Evolutionary conservation across 2,888 invertebrate species (phyloP), one percentile per base, ranked within the genome.

Genomic region (Thysanoteuthis rhombus): DNA sequence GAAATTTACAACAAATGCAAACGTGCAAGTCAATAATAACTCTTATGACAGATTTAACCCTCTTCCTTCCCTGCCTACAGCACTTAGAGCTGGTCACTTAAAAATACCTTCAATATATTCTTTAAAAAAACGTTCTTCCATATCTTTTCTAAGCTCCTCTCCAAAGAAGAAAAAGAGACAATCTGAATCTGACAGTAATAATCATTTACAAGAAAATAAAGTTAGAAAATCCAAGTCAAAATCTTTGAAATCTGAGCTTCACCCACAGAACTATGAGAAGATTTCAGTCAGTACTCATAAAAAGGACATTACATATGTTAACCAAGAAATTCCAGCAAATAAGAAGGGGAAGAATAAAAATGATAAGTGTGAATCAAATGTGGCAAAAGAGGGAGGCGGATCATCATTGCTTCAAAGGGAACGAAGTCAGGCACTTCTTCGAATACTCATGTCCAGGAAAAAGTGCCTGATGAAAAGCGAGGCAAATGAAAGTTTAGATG

Each of bases 61-160:
- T n/a, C 28, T 40, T n/a, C n/a, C 39, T 6, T n/a, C 92, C 19
- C 6, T 92, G 10, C 45, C 40, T 5, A 39, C 90, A 40, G 32
- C 92, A 2, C 75, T 75, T 75, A 92, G 25, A 92, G 40, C 92
- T n/a, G 92, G 75, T 36, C 75, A 75, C 5, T 32, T 92, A 92
- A 92, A 92, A n/a, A 92, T 92, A n/a, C 92, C 92, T 10, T 92
- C 92, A n/a, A 32, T 45, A 42, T 42, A 28, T 92, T 92, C 92
- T 40, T 40, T 92, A n/a, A 92, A 92, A 42, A 40, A 92, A 75
- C 75, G 75, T n/a, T 75, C 75, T 16, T n/a, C 75, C 3, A 16
- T 75, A 36, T n/a, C 75, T 36, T n/a, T 75, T n/a, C 22, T 42
- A n/a, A 28, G 25, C 42, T n/a, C 40, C n/a, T 32, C 45, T 28